These are phyloP conservation scores for Ichneumoninae sp. DNA, from an alignment of 2,888 invertebrate genomes.

Conservation along the genomic window DNA sequence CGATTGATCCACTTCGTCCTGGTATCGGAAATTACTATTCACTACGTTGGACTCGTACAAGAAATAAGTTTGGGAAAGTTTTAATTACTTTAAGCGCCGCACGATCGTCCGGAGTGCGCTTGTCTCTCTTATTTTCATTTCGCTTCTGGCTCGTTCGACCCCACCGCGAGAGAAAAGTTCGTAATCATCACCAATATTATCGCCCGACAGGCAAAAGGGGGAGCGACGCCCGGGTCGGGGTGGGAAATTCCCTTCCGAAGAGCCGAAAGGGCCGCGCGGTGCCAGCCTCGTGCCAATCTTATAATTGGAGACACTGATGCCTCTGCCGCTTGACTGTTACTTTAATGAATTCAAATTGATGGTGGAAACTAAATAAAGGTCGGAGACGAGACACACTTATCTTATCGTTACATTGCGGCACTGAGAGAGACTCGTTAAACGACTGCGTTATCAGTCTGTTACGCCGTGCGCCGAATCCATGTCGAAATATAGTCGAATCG, in stretches of 20 bases:
- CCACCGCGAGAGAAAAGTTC: background rate
- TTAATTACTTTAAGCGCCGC: conserved; percentile 62
- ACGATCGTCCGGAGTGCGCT: background rate
- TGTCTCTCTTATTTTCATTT: background rate
- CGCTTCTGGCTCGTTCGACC: background rate
- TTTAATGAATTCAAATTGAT: conserved; percentile 46
- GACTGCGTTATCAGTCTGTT: background rate
- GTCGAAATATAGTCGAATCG: no score
- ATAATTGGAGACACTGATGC: conserved; percentile 33
- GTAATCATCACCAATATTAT: conserved; percentile 59
- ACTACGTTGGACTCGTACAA: conserved; percentile 55
- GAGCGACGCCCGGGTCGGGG: background rate
- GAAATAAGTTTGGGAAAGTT: conserved; percentile 67
- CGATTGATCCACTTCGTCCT: conserved; percentile 48
- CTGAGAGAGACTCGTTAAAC: conserved; percentile 4
- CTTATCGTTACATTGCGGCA: background rate
- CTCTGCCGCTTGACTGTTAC: conserved; percentile 7
- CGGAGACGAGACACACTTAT: conserved; percentile 8
- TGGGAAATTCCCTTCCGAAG: conserved; percentile 7
- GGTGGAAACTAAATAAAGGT: conserved; percentile 26
- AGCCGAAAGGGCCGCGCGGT: background rate
- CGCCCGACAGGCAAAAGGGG: conserved; percentile 2
- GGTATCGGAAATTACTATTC: conserved; percentile 67
- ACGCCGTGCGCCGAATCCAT: background rate
- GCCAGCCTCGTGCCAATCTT: conserved; percentile 11